These are phyloP conservation scores for Drosophila pruinosa DNA, from an alignment of 1,140 invertebrate genomes.

Conservation along the genomic window DNA sequence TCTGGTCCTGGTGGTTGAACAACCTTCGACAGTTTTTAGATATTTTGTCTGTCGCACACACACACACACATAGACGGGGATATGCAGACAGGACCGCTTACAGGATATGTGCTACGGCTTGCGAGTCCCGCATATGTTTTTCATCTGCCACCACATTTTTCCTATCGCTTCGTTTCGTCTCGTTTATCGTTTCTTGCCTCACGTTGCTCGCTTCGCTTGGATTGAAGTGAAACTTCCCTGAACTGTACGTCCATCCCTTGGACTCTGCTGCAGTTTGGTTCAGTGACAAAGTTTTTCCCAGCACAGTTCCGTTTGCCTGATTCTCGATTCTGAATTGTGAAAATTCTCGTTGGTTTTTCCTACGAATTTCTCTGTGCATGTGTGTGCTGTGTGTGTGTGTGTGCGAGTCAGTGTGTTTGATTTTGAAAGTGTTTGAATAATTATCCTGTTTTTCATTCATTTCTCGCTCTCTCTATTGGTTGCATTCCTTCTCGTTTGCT, in stretches of 20 bases:
- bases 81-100: constrained; percentile 45
- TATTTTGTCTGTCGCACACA: constrained; percentile 65
- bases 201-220: constrained; percentile 37
- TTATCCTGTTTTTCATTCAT: constrained; percentile 61
- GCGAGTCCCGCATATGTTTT: constrained; percentile 73
- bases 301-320: not conserved
- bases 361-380: constrained; percentile 18
- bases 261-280: constrained; percentile 41
- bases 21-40: constrained; percentile 75
- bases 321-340: not conserved
- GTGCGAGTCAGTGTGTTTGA: constrained; percentile 45
- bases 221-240: constrained; percentile 47
- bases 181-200: constrained; percentile 8
- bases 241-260: constrained; percentile 43
- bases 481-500: not conserved
- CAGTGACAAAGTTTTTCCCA: constrained; percentile 41
- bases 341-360: constrained; percentile 27
- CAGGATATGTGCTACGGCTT: constrained; percentile 57
- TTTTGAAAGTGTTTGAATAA: constrained; percentile 79
- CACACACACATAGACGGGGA: constrained; percentile 16
- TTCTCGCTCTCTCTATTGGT: not conserved
- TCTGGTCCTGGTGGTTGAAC: constrained; percentile 66
- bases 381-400: not conserved
- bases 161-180: constrained; percentile 38
- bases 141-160: constrained; percentile 41